Conservation (phyloP, 2,113 vertebrate species). For the Marcusenius ussheri region DNA sequence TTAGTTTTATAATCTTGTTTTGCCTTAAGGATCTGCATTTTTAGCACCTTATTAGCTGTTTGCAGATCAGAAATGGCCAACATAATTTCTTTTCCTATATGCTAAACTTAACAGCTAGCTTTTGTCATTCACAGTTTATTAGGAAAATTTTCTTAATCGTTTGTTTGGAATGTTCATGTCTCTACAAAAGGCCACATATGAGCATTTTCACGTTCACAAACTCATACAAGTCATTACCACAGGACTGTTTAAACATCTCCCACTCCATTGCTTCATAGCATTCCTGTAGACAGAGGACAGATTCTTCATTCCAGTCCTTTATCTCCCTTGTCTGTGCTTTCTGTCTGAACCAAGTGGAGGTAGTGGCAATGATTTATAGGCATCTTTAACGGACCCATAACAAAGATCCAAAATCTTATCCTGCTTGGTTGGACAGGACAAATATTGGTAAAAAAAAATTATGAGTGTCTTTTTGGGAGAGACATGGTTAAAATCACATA, state of each 20-base stretch:
- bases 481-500: no score
- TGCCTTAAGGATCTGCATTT: constrained; percentile 11
- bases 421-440: neutral
- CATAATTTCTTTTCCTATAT: neutral
- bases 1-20: constrained; percentile 16
- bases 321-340: neutral
- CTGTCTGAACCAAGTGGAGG: neutral
- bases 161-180: neutral
- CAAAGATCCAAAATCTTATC: neutral
- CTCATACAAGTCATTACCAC: neutral
- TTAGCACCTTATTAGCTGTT: neutral
- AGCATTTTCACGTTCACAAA: neutral
- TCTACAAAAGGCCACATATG: neutral
- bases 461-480: no score
- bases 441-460: constrained; percentile 3
- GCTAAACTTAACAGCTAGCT: neutral
- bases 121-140: neutral
- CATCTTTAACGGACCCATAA: constrained; percentile 8
- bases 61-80: constrained; percentile 7
- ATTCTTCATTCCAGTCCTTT: neutral
- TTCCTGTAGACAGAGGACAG: neutral
- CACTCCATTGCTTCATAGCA: neutral
- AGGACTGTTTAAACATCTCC: neutral
- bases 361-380: neutral
- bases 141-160: neutral